Percentiles rank a stretch among this genome's conserved stretches.
These are phyloP conservation scores for Malthinus seriepunctatus DNA, from an alignment of 2,888 invertebrate species.

Conservation along the genomic window DNA sequence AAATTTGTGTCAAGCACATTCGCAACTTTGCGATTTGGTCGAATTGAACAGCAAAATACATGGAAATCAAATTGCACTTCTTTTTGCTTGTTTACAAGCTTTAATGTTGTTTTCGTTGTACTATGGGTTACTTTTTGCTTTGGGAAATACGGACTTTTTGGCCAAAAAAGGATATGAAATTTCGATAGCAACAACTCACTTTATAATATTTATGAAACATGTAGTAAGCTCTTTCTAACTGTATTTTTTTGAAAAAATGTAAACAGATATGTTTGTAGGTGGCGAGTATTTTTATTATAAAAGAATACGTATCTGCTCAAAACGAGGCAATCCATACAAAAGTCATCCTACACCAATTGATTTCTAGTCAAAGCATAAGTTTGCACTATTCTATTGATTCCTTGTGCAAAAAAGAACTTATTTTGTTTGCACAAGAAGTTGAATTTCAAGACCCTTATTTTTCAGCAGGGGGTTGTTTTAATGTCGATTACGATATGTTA, in stretches of 20 bases:
- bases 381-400: not conserved
- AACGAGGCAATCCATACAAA: not conserved
- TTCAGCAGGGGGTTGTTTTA: slow-evolving; percentile 24
- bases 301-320: not conserved
- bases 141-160: not conserved
- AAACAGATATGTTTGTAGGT: no score
- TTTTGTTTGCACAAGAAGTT: slow-evolving; percentile 2
- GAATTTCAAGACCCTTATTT: slow-evolving; percentile 4
- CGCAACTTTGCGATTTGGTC: not conserved
- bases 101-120: slow-evolving; percentile 1
- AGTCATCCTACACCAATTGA: not conserved
- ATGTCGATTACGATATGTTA: slow-evolving; percentile 19
- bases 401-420: not conserved
- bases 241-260: not conserved
- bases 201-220: not conserved
- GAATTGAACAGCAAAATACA: slow-evolving; percentile 2
- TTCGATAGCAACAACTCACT: not conserved
- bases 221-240: no score
- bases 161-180: not conserved
- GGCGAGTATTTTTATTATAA: not conserved
- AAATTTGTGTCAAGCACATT: not conserved
- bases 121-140: not conserved
- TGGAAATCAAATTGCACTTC: not conserved
- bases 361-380: not conserved
- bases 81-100: not conserved